Evolutionary conservation across 1,140 invertebrate genomes (phyloP).

Genomic region (Bombus pascuorum): DNA sequence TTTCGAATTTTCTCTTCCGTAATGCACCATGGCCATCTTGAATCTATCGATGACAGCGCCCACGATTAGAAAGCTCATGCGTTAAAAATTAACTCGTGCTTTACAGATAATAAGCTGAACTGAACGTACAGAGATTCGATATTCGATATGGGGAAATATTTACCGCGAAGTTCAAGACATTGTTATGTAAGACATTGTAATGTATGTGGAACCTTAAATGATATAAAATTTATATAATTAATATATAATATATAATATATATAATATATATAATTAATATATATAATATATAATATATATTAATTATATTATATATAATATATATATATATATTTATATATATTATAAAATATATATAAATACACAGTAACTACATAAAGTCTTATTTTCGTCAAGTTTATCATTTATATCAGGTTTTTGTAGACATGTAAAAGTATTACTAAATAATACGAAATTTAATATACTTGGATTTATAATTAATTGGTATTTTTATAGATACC

Average conservation of each 20-base stretch:
- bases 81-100: constrained; percentile 8
- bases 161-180: background rate
- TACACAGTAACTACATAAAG: too few relatives aligned
- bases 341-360: too few relatives aligned
- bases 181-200: background rate
- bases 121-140: background rate
- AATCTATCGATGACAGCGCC: constrained; percentile 49
- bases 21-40: constrained; percentile 58
- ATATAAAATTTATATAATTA: background rate
- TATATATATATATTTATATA: too few relatives aligned
- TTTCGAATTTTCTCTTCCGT: constrained; percentile 37
- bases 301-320: too few relatives aligned
- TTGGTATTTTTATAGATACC: too few relatives aligned
- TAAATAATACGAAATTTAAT: too few relatives aligned
- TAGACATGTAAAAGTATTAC: too few relatives aligned
- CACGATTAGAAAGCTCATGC: constrained; percentile 15
- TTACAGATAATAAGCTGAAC: constrained; percentile 1
- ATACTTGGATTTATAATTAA: too few relatives aligned
- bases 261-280: too few relatives aligned
- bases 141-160: background rate
- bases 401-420: too few relatives aligned
- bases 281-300: too few relatives aligned
- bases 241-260: background rate
- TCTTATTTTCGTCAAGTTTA: too few relatives aligned
- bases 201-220: background rate